A percentile compares a stretch with the other conserved stretches of the same genome.
Evolutionary conservation across 2,888 invertebrate genomes (phyloP).

Genomic region (Drosophila imparisetae): DNA sequence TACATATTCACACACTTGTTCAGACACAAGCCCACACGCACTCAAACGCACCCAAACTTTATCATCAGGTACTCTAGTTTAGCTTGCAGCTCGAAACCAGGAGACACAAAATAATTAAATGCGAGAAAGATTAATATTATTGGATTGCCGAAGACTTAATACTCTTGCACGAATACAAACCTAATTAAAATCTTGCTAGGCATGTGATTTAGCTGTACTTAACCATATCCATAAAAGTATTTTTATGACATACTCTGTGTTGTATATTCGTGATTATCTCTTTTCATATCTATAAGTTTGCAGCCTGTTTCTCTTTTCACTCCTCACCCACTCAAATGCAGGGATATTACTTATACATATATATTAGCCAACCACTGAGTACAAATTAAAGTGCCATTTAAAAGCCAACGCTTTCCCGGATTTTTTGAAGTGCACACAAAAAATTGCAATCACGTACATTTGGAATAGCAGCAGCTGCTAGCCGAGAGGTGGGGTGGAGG

Average conservation of each 20-base stretch:
- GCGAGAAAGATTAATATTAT: neutral
- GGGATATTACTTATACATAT: neutral
- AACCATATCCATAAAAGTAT: neutral
- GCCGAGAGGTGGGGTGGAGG: neutral
- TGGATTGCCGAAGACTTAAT: neutral
- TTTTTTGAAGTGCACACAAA: constrained; percentile 41
- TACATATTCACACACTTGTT: neutral
- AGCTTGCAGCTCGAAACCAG: constrained; percentile 11
- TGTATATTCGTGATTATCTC: neutral
- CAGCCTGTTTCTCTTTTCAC: neutral
- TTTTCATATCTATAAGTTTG: neutral
- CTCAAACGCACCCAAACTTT: constrained; percentile 12
- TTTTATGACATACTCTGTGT: neutral
- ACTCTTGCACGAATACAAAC: neutral
- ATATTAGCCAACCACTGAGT: constrained; percentile 29
- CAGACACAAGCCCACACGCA: neutral
- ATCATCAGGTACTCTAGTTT: constrained; percentile 14
- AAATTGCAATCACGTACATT: constrained; percentile 44
- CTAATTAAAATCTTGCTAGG: neutral
- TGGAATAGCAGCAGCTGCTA: constrained; percentile 50
- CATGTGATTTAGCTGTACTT: neutral
- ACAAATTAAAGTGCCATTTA: constrained; percentile 62
- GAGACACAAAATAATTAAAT: constrained; percentile 24
- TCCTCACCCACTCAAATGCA: neutral
- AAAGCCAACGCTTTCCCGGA: constrained; percentile 51